These are phyloP conservation scores for Phyllotis vaccarum DNA, from an alignment of 2,797 vertebrate genomes.

Conservation along the genomic window DNA sequence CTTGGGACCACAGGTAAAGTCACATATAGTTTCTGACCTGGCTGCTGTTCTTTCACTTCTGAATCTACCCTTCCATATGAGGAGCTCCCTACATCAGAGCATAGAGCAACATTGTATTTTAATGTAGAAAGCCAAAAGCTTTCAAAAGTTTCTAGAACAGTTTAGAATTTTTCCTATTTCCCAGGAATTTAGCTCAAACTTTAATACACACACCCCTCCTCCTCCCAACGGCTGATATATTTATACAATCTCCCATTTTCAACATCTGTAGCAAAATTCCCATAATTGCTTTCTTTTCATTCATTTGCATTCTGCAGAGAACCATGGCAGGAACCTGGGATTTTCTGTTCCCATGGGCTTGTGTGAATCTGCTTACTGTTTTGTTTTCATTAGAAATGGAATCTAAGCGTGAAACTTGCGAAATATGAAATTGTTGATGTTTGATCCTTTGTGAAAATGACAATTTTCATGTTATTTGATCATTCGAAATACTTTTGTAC, in stretches of 20 bases:
- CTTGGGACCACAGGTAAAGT: not conserved
- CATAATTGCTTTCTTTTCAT: not conserved
- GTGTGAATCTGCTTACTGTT: not conserved
- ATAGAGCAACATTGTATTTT: not conserved
- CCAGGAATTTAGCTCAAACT: slow-evolving; percentile 15
- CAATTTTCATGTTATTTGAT: not conserved
- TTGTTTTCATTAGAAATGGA: not conserved
- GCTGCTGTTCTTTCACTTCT: slow-evolving; percentile 11
- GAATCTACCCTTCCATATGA: not conserved
- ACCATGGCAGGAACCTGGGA: not conserved
- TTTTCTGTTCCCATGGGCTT: not conserved
- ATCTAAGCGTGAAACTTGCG: slow-evolving; percentile 21
- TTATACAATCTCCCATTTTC: not conserved
- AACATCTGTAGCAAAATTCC: not conserved
- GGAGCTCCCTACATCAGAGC: not conserved
- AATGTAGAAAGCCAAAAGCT: not conserved
- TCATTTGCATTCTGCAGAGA: not conserved
- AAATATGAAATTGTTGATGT: not conserved
- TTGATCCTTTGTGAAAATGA: slow-evolving; percentile 21
- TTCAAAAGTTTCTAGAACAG: slow-evolving; percentile 1
- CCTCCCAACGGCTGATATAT: slow-evolving; percentile 1
- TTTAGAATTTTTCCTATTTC: slow-evolving; percentile 19
- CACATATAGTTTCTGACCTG: not conserved
- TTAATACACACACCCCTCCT: not conserved
- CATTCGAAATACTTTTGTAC: slow-evolving; percentile 9